Base-by-base conservation (phyloP, 2,113 vertebrate species). In the Syngnathus floridae region DNA sequence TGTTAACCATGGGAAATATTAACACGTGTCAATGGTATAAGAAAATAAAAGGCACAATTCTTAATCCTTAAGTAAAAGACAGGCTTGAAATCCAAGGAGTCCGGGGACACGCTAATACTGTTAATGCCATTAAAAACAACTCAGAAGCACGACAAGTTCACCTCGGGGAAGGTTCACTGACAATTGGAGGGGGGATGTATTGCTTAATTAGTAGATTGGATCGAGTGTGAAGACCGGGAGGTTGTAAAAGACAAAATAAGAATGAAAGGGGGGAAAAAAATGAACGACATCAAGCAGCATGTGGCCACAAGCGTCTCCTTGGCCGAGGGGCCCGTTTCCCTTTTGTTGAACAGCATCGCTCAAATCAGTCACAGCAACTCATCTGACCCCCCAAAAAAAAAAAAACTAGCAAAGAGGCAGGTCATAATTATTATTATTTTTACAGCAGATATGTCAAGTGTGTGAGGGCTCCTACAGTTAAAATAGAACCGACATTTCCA, bases 41-140 rank as follows among this genome's bases (percentile, higher is more conserved):
- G 90, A 93, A 94, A 95, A 93, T 90, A 93, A 95, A 94, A 96
- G 94, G 93, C 94, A 94, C 92, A 89, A 91, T 92, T 92, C 91
- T 88, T 66, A 73, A 74, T 87, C 86, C 81, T 82, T 72, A 86
- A 85, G 84, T 82, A 83, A 83, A 73, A 88, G 78, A 89, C 88
- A 81, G 90, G 93, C 91, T 94, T 93, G 26, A 31, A 31, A 31
- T 86, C 75, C 82, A 85, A 94, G 80, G 83, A 48, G 62, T 48
- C 9, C 4, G 54, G 92, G 90, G 91, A 91, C 91, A 91, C 92
- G 93, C 93, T 94, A 98, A 98, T 95, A 96, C 94, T 96, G 95
- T 95, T 95, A 94, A 94, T 94, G 90, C 90, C 92, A 92, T 92
- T 90, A 93, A 91, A 93, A 92, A 91, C 74, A 77, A 80, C 66